Conservation (phyloP, 1,140 invertebrate genomes). For the Aphelinus atriplicis region DNA sequence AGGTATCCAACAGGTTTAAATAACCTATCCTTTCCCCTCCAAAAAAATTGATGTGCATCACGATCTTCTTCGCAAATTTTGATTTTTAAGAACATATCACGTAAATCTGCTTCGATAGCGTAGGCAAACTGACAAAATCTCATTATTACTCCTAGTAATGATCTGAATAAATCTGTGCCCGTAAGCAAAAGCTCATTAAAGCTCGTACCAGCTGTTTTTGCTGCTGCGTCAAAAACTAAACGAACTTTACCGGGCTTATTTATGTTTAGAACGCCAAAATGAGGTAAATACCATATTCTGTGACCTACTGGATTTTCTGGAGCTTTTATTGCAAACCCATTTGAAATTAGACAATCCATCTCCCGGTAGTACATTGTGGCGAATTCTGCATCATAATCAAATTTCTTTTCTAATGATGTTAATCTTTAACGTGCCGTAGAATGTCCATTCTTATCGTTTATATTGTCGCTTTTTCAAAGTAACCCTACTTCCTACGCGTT, state of each 20-base stretch:
- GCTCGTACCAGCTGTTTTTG: not conserved
- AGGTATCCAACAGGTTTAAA: not conserved
- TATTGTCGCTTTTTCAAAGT: slow-evolving; percentile 23
- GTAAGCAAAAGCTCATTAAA: slow-evolving; percentile 5
- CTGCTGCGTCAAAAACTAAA: slow-evolving; percentile 11
- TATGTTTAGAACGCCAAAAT: slow-evolving; percentile 3
- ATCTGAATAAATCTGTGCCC: slow-evolving; percentile 9
- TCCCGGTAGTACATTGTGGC: slow-evolving; percentile 18
- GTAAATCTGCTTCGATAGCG: not conserved
- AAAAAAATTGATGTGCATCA: slow-evolving; percentile 10
- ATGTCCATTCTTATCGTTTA: slow-evolving; percentile 13
- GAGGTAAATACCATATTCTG: not conserved
- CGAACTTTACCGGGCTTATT: slow-evolving; percentile 7
- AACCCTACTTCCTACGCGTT: slow-evolving; percentile 36
- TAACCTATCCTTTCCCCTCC: not conserved
- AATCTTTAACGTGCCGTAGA: slow-evolving; percentile 6
- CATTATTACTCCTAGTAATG: slow-evolving; percentile 4
- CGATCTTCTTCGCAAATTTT: slow-evolving; percentile 9
- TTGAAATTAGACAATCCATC: not conserved
- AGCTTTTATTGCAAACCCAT: not conserved
- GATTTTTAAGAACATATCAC: not conserved
- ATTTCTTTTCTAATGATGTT: slow-evolving; percentile 27
- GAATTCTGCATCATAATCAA: slow-evolving; percentile 2
- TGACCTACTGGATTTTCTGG: not conserved
- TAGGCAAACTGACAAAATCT: slow-evolving; percentile 5